These are phyloP conservation scores for Scatophagus argus DNA, from an alignment of 2,113 vertebrate genomes.

Conservation along the genomic window DNA sequence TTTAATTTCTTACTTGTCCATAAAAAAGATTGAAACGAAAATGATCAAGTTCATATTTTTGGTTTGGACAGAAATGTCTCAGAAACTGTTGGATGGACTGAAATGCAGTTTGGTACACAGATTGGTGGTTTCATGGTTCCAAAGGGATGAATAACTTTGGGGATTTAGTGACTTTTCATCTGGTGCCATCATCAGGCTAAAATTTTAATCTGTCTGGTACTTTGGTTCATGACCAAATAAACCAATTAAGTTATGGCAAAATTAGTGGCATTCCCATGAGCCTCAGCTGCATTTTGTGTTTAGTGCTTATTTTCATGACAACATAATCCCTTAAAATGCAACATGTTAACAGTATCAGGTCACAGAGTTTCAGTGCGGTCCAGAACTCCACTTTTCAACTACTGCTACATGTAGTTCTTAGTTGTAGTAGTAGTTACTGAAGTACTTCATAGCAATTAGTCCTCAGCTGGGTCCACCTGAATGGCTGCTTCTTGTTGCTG, in stretches of 20 bases:
- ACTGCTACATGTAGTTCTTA: background rate
- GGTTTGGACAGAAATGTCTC: background rate
- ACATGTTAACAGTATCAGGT: too few species aligned
- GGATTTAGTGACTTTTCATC: background rate
- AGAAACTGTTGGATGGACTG: background rate
- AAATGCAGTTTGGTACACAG: background rate
- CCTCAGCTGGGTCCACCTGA: background rate
- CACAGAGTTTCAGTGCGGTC: background rate
- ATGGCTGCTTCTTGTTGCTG: background rate
- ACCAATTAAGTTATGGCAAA: too few species aligned
- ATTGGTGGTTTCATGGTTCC: background rate
- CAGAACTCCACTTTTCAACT: background rate
- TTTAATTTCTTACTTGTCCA: too few species aligned
- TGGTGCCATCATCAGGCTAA: background rate
- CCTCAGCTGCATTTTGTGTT: too few species aligned
- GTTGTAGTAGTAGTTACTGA: background rate
- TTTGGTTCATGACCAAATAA: too few species aligned
- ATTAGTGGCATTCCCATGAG: too few species aligned
- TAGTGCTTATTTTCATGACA: too few species aligned
- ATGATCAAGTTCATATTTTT: too few species aligned
- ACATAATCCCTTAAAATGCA: too few species aligned
- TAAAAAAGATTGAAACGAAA: too few species aligned
- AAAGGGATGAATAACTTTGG: background rate
- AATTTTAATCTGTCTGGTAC: background rate
- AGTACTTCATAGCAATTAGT: background rate